Percentiles rank a stretch among this genome's conserved stretches.
Conservation (phyloP, 92 coral and sea anemone species). For the Hydrozoanthus gracilis region DNA sequence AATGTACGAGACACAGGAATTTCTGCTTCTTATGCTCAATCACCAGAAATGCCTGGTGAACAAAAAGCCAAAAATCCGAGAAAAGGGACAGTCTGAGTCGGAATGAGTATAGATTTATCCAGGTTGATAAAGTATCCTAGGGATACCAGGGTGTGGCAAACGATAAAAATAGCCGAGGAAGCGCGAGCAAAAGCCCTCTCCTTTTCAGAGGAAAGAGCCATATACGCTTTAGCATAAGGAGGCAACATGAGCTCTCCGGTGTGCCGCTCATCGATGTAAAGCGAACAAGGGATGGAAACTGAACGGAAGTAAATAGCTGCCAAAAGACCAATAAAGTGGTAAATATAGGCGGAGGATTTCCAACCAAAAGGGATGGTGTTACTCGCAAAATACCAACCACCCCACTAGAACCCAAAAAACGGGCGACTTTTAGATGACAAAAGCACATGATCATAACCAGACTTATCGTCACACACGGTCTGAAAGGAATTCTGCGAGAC, state of each 20-base stretch:
- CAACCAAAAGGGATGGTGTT: slow-evolving; percentile 39
- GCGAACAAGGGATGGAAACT: slow-evolving; percentile 27
- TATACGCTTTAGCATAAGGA: not conserved
- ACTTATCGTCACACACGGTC: slow-evolving; percentile 34
- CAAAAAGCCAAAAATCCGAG: slow-evolving; percentile 8
- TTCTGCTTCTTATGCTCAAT: not conserved
- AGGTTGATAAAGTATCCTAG: slow-evolving; percentile 31
- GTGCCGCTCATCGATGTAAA: slow-evolving; percentile 44
- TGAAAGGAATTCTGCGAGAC: not conserved
- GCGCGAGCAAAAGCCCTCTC: too few species aligned
- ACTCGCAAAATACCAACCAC: not conserved
- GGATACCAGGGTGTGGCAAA: not conserved
- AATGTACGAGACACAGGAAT: not conserved
- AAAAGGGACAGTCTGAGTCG: slow-evolving; percentile 12
- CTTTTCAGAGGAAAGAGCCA: not conserved
- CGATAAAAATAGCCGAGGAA: too few species aligned
- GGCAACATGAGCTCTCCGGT: slow-evolving; percentile 5
- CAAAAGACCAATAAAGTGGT: slow-evolving; percentile 16
- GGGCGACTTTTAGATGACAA: not conserved
- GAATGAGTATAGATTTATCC: slow-evolving; percentile 25
- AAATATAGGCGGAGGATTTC: slow-evolving; percentile 27
- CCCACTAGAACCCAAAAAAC: slow-evolving; percentile 30
- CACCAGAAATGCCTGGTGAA: not conserved
- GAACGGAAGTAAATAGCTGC: slow-evolving; percentile 26
- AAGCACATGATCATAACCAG: slow-evolving; percentile 26